Base-by-base conservation (phyloP, 1,140 invertebrate genomes). In the Carposina sasakii region DNA sequence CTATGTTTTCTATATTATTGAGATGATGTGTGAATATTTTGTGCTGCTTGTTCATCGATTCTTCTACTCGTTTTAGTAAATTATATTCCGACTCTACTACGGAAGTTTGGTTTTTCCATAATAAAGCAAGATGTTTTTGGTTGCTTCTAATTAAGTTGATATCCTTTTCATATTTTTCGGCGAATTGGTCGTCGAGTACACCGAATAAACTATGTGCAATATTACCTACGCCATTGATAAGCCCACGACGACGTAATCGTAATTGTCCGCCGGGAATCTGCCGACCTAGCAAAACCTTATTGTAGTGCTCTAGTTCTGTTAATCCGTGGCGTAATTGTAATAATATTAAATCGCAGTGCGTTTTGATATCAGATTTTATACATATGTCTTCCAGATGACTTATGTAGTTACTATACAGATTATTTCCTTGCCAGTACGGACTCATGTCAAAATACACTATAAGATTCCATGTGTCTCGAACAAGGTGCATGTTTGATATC, bases 391-490 rank as follows among this genome's bases (percentile, higher is more conserved):
- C 15, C 22, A 39, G 10, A n/a, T 39, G 16, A n/a, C 17, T 37
- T 2, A 53, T 12, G 13, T 47, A 53, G 2, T 47, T 23, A 20
- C 47, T 17, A 15, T 47, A 22, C 3, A 39, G n/a, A 19, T 17
- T 22, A 12, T 36, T n/a, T 19, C 42, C 20, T 28, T 52, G 22
- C 57, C 55, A 60, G 21, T 60, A 64, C 1, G 34, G 45, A 1
- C 42, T 41, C 52, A 60, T 46, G 15, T 64, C 57, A 21, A 60
- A 60, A 37, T 48, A 64, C 6, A 53, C 42, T 3, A 64, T 28
- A 8, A 64, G 15, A 13, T 33, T 60, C 57, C 61, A 64, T 37
- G 60, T 47, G 40, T 64, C 61, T 16, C 43, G 41, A 16, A 64
- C 52, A 33, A 50, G 47, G 9, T 46, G 43, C 8, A 63, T 21